Evolutionary conservation across 2,797 vertebrate species (phyloP).

Genomic region (Salmo trutta): DNA sequence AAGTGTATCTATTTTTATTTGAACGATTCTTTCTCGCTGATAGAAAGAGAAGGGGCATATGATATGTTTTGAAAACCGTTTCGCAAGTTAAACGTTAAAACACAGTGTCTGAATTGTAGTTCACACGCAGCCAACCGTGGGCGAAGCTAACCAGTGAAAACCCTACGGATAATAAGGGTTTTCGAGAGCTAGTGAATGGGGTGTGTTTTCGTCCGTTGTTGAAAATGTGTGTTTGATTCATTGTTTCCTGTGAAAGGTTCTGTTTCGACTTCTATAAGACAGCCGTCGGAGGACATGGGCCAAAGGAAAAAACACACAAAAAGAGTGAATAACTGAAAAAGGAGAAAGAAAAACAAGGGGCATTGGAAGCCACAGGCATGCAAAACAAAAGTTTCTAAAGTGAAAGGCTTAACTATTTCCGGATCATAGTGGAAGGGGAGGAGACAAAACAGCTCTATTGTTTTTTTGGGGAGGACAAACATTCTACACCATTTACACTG

Average conservation of each 20-base stretch:
- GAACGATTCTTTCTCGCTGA: too few species aligned
- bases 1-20: too few species aligned
- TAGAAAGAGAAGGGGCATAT: too few species aligned
- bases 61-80: too few species aligned
- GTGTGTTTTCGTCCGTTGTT: not conserved
- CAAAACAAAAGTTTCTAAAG: constrained; percentile 51
- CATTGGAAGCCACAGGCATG: constrained; percentile 30
- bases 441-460: constrained; percentile 19
- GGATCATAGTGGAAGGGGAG: constrained; percentile 64
- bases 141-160: too few species aligned
- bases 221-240: constrained; percentile 32
- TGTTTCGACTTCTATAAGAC: constrained; percentile 19
- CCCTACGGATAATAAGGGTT: too few species aligned
- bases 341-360: not conserved
- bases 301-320: not conserved
- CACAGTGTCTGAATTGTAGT: too few species aligned
- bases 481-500: constrained; percentile 11
- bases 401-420: constrained; percentile 59
- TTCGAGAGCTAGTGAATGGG: not conserved
- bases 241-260: constrained; percentile 54
- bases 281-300: constrained; percentile 23
- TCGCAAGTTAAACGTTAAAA: too few species aligned
- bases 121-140: too few species aligned
- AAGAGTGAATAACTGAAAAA: constrained; percentile 15
- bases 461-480: constrained; percentile 30